Percentiles rank a stretch among this genome's conserved stretches.
Conservation (phyloP, 2,797 vertebrate genomes). For the Spatula clypeata region DNA sequence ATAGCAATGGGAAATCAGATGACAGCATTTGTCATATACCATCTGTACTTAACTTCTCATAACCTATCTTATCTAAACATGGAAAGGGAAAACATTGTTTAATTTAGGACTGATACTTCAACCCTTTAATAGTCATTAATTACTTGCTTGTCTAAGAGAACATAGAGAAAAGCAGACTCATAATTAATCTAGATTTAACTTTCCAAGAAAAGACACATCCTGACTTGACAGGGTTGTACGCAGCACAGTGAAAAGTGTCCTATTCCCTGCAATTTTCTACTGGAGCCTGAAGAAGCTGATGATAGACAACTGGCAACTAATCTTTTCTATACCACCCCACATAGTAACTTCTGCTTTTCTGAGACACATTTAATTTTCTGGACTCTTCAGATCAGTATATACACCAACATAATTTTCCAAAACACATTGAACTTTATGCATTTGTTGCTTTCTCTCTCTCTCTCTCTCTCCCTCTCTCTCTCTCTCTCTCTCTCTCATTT, state of each 20-base stretch:
- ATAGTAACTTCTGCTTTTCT: neutral
- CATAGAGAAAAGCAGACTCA: neutral
- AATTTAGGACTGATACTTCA: constrained; percentile 29
- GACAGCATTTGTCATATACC: constrained; percentile 43
- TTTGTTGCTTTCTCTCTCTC: neutral
- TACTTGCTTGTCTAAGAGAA: constrained; percentile 44
- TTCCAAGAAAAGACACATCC: neutral
- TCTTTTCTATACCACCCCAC: neutral
- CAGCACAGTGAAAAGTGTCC: neutral
- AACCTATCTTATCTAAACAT: constrained; percentile 65
- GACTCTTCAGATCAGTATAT: neutral
- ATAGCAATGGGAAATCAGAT: constrained; percentile 29
- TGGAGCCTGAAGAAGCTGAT: neutral
- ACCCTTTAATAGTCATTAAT: constrained; percentile 55
- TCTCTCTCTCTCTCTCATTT: neutral
- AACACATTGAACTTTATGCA: neutral
- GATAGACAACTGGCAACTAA: neutral
- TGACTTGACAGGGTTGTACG: neutral
- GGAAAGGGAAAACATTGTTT: constrained; percentile 46
- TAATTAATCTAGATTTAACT: constrained; percentile 46
- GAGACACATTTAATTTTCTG: neutral
- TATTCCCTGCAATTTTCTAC: neutral
- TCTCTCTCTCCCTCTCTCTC: neutral
- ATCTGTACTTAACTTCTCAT: constrained; percentile 54
- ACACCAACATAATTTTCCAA: neutral